Percentiles rank a stretch among this genome's conserved stretches.
Conservation (phyloP, 2,888 invertebrate species). For the Ligdia adustata region DNA sequence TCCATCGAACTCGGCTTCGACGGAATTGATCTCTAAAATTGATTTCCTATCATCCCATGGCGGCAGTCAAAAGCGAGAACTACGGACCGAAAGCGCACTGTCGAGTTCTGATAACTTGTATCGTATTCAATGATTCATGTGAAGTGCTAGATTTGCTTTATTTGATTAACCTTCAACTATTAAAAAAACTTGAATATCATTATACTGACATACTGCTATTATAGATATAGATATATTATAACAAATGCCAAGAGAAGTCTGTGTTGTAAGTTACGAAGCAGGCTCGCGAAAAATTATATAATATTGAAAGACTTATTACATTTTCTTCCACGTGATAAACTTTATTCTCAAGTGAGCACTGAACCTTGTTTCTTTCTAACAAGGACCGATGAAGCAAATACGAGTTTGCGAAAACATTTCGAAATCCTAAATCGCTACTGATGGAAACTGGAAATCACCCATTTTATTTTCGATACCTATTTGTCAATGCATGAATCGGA, state of each 20-base stretch:
- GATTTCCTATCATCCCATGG: slow-evolving; percentile 58
- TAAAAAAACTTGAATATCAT: too few relatives aligned
- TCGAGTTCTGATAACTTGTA: background rate
- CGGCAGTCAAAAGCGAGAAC: slow-evolving; percentile 47
- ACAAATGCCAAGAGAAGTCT: too few relatives aligned
- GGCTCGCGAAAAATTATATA: too few relatives aligned
- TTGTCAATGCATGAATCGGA: slow-evolving; percentile 54
- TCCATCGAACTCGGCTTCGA: slow-evolving; percentile 48
- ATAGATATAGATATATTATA: too few relatives aligned
- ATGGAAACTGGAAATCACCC: slow-evolving; percentile 32
- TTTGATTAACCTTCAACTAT: too few relatives aligned
- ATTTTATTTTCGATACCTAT: slow-evolving; percentile 52
- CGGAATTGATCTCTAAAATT: slow-evolving; percentile 66
- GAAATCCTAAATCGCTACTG: slow-evolving; percentile 6
- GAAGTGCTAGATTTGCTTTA: background rate
- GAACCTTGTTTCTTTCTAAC: background rate
- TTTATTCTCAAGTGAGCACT: background rate
- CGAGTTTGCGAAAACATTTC: slow-evolving; percentile 1
- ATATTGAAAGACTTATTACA: too few relatives aligned
- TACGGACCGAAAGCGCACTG: background rate
- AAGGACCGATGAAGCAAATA: background rate
- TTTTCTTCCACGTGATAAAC: background rate
- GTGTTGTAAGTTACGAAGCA: too few relatives aligned
- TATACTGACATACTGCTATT: too few relatives aligned
- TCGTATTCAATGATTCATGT: background rate